Evolutionary conservation across 1,140 invertebrate species (phyloP), one percentile per base, ranked within the genome.

Genomic region (Cherax quadricarinatus): DNA sequence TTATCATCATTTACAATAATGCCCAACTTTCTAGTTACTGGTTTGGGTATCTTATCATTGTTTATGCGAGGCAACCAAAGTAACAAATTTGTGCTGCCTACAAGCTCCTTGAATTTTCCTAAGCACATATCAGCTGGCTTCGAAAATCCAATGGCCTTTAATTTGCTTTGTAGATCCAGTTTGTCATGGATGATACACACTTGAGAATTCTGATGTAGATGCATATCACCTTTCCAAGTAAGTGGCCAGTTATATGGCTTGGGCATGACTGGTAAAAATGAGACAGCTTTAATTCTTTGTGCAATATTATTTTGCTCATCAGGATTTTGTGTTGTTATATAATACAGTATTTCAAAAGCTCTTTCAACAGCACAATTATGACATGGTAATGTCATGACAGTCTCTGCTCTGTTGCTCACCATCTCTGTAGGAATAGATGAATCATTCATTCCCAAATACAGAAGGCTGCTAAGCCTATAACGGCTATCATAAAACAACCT

Each of bases 231-330:
- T 62, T 79, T 51, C 89, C 89, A 91, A 4, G 48, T 12, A 86
- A 85, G 10, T 24, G 49, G 18, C 89, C 89, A 91, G 1, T 85
- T 16, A 18, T 86, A 10, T 21, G 89, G 89, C 53, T 86, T 91
- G 4, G 51, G 21, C 89, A 91, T 91, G 7, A 91, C 89, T 79
- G 89, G 89, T 60, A 91, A 62, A 91, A 91, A 91, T 78, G 70
- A 51, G 2, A 79, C 57, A 24, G 12, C 7, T 49, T 49, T 78
- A 21, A 91, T 57, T 60, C 30, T 49, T 49, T 80, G 12, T 1
- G 49, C 53, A 53, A 91, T 78, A n/a, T 79, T 12, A 10, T 78
- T 14, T 79, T 60, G 60, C n/a, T 60, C 24, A 4, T 85, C n/a
- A 75, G 14, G 4, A 18, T 79, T 5, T 12, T 48, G 73, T 48